Base-by-base conservation (phyloP, 2,113 vertebrate species). In the Lasiurus borealis region DNA sequence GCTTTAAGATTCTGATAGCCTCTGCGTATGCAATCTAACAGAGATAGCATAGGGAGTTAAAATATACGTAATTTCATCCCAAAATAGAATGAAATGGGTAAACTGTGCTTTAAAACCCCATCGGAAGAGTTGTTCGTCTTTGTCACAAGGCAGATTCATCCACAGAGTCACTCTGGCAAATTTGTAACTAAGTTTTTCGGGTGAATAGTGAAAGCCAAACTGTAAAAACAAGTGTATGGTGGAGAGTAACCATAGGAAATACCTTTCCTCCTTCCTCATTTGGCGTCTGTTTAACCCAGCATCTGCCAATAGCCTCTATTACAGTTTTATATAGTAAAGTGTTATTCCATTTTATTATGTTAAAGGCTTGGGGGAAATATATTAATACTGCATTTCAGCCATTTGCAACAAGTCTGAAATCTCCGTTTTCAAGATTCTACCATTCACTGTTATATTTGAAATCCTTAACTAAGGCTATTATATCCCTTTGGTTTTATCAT, bases 81-180 rank as follows among this genome's bases (percentile, higher is more conserved):
- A 5, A 92, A 90, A 92, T 62, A 81, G 48, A 93, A 94, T 73
- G 40, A 85, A 91, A 54, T 82, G 18, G 19, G 29, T 68, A 48
- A 82, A 82, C 29, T n/a, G 44, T 76, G 21, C 8, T 40, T 90
- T 73, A 64, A 92, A 93, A 27, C 48, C 8, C 34, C 25, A 5
- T 85, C 29, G 36, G 48, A 95, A 66, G 40, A 59, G 21, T 75
- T 83, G 88, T 72, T 94, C 29, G 68, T 72, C 66, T 71, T 93
- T 86, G 18, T 91, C 69, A 91, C 18, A 57, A 31, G 11, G 46
- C n/a, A 95, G 7, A 7, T 90, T 64, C 18, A 83, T 62, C 66
- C 76, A 68, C 77, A 92, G 91, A 96, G 50, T 95, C 82, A 95
- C 52, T 15, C 62, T 88, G 86, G 93, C 59, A 96, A 94, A 94